Base-by-base conservation (phyloP, 2,888 invertebrate genomes). In the Peribatodes rhomboidaria region DNA sequence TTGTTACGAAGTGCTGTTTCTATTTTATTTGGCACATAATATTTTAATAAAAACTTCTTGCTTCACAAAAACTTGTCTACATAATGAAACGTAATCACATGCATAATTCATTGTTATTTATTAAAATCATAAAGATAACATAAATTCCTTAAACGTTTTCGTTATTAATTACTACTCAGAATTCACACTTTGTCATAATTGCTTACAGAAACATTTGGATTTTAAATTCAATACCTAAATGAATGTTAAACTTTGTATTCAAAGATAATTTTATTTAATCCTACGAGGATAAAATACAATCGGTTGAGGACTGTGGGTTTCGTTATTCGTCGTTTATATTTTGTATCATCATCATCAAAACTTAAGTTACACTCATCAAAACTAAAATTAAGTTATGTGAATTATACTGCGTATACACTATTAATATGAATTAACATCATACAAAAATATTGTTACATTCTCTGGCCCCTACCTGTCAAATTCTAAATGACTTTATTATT, bases 101-200 rank as follows among this genome's bases (percentile, higher is more conserved):
- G 42, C 31, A 46, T 65, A 61, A 55, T 65, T 54, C 10, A 63
- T 56, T 60, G 37, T 62, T 55, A 65, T 59, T 67, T 67, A 66
- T 58, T 31, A 60, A 63, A 62, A 67, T 62, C 37, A 54, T 52
- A 59, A 59, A 64, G 33, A 65, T 59, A 33, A 42, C 22, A 41
- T 13, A 10, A 22, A 61, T 66, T 54, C 49, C 13, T 61, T 3
- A 20, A 31, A 66, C 35, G 35, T 47, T 58, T 61, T 44, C 35
- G 20, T 58, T 47, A 44, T 49, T 61, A 61, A 66, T 61, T 66
- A 42, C 47, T 54, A 20, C 31, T 39, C 22, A 44, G 47, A 57
- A 65, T 60, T 49, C 54, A 42, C 22, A 59, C 44, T 65, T 59
- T 64, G 33, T 59, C 58, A 49, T 54, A 54, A 64, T 64, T 49